Base-by-base conservation (phyloP, 2,888 invertebrate genomes). In the Macrosoma leucophasiata region DNA sequence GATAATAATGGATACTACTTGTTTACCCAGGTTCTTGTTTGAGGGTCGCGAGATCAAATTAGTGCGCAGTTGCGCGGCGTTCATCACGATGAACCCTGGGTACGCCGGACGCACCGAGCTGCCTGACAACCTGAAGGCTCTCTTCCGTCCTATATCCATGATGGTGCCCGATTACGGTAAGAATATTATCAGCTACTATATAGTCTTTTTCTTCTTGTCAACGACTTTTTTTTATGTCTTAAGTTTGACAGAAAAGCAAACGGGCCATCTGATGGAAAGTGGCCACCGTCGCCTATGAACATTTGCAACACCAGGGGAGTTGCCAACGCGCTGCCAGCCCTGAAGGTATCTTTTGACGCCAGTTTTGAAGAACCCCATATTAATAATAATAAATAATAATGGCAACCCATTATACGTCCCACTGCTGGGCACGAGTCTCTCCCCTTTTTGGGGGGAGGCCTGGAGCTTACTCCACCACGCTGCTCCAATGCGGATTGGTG, bases 81-180 rank as follows among this genome's bases (percentile, higher is more conserved):
- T 95, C 56, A 93, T 95, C 46, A 95, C 95, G 0, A 96, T 96
- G 95, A 95, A 95, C 76, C 95, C 95, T 0, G 95, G 95, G 1
- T 95, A 95, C 62, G 95, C 95, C 1, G 95, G 95, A 0, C 86
- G 95, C 36, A 95, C 95, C 0, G 95, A 95, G 62, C 72, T 96
- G 21, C 95, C 96, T 0, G 95, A 95, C 57, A 96, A 95, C 69
- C 75, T 96, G 41, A 95, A 95, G 61, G 92, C 95, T 1, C 66
- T 95, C 8, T 95, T 95, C 66, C 87, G 95, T 38, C 95, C 95
- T 0, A 90, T 95, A 46, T 87, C 94, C 1, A 95, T 95, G 95
- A 95, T 95, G 95, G 94, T 95, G 20, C 95, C 95, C 0, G 94
- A 95, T 77, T 96, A 96, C 63, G 91, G 93, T 92, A 72, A 69